These are phyloP conservation scores for Morpho deidamia DNA, from an alignment of 2,888 invertebrate species.

Conservation along the genomic window DNA sequence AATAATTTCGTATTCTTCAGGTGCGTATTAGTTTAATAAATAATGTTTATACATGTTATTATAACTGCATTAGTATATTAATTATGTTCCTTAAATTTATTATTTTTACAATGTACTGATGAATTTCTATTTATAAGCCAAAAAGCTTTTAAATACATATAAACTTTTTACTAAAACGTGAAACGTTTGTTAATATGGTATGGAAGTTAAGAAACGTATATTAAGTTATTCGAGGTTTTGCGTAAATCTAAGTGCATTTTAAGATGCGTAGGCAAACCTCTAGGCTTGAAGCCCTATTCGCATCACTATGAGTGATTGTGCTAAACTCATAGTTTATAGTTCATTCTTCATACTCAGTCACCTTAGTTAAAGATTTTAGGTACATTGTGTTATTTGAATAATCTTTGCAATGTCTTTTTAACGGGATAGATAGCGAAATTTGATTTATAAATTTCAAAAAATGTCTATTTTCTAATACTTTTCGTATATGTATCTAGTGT, in stretches of 20 bases:
- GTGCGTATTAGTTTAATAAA: no score
- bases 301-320: conserved; percentile 77
- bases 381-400: conserved; percentile 39
- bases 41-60: no score
- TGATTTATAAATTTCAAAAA: conserved; percentile 2
- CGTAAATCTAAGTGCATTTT: neutral
- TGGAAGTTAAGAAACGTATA: neutral
- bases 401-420: conserved; percentile 26
- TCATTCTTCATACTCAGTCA: conserved; percentile 55
- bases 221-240: neutral
- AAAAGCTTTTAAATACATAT: neutral
- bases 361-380: conserved; percentile 40
- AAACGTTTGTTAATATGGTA: neutral
- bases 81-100: no score
- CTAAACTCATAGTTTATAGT: conserved; percentile 75
- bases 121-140: neutral
- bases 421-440: conserved; percentile 35
- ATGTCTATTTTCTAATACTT: neutral
- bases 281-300: conserved; percentile 48
- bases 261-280: conserved; percentile 18
- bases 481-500: neutral
- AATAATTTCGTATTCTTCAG: no score
- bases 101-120: no score
- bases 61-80: no score
- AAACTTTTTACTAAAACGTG: neutral